Conservation (phyloP, 2,888 invertebrate species). For the Euzophera pinguis region DNA sequence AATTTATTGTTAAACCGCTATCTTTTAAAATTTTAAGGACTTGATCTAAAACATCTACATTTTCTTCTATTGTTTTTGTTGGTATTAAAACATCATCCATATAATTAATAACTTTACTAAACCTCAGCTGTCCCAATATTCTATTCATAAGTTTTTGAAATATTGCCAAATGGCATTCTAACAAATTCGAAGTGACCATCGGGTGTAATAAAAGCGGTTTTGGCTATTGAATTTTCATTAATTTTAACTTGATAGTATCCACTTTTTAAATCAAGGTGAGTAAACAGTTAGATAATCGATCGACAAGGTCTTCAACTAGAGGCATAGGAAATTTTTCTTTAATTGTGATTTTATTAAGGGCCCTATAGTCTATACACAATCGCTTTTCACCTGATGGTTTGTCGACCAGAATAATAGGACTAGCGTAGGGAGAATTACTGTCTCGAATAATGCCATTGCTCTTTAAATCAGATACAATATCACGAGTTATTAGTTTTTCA, state of each 20-base stretch:
- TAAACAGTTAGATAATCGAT: conserved; percentile 25
- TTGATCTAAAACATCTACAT: conserved; percentile 12
- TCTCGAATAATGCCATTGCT: conserved; percentile 15
- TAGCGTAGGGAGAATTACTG: conserved; percentile 16
- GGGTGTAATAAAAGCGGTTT: conserved; percentile 22
- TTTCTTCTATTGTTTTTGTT: conserved; percentile 18
- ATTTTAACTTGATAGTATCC: conserved; percentile 18
- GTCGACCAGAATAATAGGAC: conserved; percentile 12
- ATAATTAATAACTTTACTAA: conserved; percentile 20
- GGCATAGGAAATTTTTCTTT: conserved; percentile 35
- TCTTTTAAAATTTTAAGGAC: conserved; percentile 16
- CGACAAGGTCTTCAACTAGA: conserved; percentile 38
- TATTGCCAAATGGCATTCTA: conserved; percentile 22
- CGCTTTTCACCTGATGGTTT: conserved; percentile 16
- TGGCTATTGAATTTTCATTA: conserved; percentile 19
- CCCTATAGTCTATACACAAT: conserved; percentile 18
- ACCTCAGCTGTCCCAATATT: conserved; percentile 16
- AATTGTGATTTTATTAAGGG: conserved; percentile 15
- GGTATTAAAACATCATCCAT: conserved; percentile 35
- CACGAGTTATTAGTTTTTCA: conserved; percentile 12
- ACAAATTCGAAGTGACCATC: conserved; percentile 21
- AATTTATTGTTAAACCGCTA: conserved; percentile 19
- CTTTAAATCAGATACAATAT: conserved; percentile 17
- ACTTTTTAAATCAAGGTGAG: conserved; percentile 12
- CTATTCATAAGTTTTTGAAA: conserved; percentile 25